Evolutionary conservation across 2,113 vertebrate species (phyloP), one percentile per base, ranked within the genome.

Genomic region (Tor tambroides): DNA sequence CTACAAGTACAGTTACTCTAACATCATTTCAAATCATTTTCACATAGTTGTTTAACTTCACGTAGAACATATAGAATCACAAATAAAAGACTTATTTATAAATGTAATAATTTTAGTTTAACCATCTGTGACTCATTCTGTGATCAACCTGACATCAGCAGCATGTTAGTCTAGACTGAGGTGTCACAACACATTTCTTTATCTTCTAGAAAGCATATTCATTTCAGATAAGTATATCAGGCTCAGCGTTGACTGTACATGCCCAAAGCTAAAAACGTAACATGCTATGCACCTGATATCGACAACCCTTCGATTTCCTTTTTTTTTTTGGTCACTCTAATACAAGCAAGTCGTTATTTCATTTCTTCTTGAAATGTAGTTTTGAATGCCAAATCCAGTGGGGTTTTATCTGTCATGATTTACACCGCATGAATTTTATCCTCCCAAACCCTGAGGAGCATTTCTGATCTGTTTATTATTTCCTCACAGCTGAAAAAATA

Each of bases 391-490:
- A 19, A 1, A 71, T 71, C 28, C 43, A 83, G 8, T 69, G 43
- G 17, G 6, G 76, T 19, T 43, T 49, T 51, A 23, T 83, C 43
- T 23, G 41, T 83, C 17, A 3, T 15, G 28, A 86, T 80, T 78
- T 49, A 28, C 7, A 63, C 10, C 21, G 26, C 84, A 80, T 49
- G 21, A 85, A 56, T 30, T 38, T 11, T 28, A n/a, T 38, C 79
- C 54, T 65, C 38, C 71, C 51, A 87, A 80, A 86, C 54, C 46
- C 43, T 5, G 65, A 83, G 81, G 65, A 32, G 28, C 65, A 83
- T 69, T 83, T 83, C 63, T 63, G 79, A 43, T 84, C 69, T 84
- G 83, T 84, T 59, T 74, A 84, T 74, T 28, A 84, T 74, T 84
- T 74, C 49, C 65, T 49, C 10, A 63, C 35, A 67, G 80, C 82